These are phyloP conservation scores for Tenthredo amoena DNA, from an alignment of 2,888 invertebrate genomes.

Conservation along the genomic window DNA sequence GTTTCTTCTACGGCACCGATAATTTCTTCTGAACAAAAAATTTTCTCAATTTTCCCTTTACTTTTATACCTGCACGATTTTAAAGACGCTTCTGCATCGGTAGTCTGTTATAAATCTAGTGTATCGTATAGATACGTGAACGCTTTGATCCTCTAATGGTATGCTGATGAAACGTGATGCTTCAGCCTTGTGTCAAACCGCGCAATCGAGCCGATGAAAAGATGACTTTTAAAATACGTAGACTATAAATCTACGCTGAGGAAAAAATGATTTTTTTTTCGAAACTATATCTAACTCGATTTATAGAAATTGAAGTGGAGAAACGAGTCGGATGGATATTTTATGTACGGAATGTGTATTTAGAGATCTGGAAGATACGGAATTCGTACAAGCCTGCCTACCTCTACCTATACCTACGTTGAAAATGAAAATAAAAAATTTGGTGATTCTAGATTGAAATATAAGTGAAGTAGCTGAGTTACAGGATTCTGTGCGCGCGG, in stretches of 20 bases:
- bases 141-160: slow-evolving; percentile 67
- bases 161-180: slow-evolving; percentile 69
- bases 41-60: neutral
- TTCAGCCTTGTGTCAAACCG: slow-evolving; percentile 61
- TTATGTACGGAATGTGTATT: neutral
- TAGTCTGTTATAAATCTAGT: slow-evolving; percentile 12
- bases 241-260: neutral
- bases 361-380: too few species aligned
- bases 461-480: neutral
- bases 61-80: neutral
- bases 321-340: neutral
- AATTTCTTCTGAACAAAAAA: neutral
- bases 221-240: neutral
- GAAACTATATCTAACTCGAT: neutral
- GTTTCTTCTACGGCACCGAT: neutral
- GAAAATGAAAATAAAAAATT: neutral
- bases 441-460: neutral
- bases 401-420: neutral
- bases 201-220: neutral
- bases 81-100: neutral
- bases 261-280: neutral
- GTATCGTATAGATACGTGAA: neutral
- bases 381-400: neutral
- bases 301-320: neutral
- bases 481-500: neutral